These are phyloP conservation scores for Cheilosia vernalis DNA, from an alignment of 2,888 invertebrate species.

Conservation along the genomic window DNA sequence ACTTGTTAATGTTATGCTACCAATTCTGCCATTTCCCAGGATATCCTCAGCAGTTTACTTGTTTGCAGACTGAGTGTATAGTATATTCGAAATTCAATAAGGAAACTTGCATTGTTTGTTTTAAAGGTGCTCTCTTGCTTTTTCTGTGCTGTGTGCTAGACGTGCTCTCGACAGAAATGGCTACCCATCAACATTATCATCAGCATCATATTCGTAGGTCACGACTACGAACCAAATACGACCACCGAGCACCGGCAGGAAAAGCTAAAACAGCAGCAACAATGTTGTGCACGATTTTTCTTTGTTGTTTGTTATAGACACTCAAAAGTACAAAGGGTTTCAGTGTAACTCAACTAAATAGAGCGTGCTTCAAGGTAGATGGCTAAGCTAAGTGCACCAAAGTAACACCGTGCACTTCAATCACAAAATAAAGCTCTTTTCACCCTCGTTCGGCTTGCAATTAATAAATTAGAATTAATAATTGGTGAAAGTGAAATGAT, in stretches of 20 bases:
- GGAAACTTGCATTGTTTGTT: conserved; percentile 23
- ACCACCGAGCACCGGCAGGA: conserved; percentile 5
- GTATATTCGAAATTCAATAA: conserved; percentile 52
- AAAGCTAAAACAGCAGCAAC: conserved; percentile 19
- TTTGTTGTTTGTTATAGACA: background rate
- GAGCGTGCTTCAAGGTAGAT: conserved; percentile 38
- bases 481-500: too few species aligned
- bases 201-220: conserved; percentile 28
- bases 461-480: too few species aligned
- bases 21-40: background rate
- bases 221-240: conserved; percentile 3
- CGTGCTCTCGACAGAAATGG: conserved; percentile 3
- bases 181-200: conserved; percentile 33
- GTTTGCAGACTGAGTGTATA: conserved; percentile 15
- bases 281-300: conserved; percentile 39
- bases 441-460: background rate
- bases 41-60: conserved; percentile 36
- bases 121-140: background rate
- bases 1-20: conserved; percentile 5
- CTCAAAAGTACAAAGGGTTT: background rate
- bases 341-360: conserved; percentile 24
- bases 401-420: conserved; percentile 42
- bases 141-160: background rate
- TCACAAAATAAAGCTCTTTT: background rate
- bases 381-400: conserved; percentile 23